Base-by-base conservation (phyloP, 2,888 invertebrate species). In the Microctonus hyperodae region DNA sequence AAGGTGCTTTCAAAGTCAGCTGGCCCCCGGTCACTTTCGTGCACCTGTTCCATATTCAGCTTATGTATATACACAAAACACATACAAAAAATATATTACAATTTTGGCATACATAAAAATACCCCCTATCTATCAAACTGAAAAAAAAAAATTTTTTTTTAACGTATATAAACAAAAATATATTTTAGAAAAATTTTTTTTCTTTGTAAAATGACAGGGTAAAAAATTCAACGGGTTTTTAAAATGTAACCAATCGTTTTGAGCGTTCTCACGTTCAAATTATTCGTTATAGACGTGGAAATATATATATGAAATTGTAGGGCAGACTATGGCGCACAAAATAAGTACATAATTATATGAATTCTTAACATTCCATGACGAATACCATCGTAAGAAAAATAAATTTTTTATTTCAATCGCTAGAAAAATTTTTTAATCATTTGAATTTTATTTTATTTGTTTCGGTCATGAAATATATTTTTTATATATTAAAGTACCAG, bases 1-100 rank as follows among this genome's bases (percentile, higher is more conserved):
- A 79, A 78, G 79, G 78, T 78, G 79, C 70, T 70, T 76, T 73
- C 60, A 53, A 68, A 70, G 78, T 77, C 79, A 79, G 79, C 76
- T 79, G 79, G 75, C 72, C 68, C 69, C 73, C 75, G 72, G 65
- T 71, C 70, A 64, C 67, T 69, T 72, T 63, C 58, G 66, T 66
- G 73, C 79, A 79, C 79, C 79, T 79, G 79, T 79, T 76, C 71
- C 65, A 33, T 37, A n/a, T 37, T 33, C n/a, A 55, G 44, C 37
- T 59, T 25, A 57, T 13, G n/a, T 33, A 48, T 59, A 65, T 44
- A 28, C 40, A 16, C n/a, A n/a, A n/a, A n/a, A n/a, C n/a, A n/a
- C n/a, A n/a, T n/a, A n/a, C n/a, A n/a, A n/a, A n/a, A 40, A 59
- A 25, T 9, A 13, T 40, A 16, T 44, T 20, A 40, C 25, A 59